Evolutionary conservation across 1,140 invertebrate species (phyloP), one percentile per base, ranked within the genome.

Genomic region (Dendroctonus ponderosae): DNA sequence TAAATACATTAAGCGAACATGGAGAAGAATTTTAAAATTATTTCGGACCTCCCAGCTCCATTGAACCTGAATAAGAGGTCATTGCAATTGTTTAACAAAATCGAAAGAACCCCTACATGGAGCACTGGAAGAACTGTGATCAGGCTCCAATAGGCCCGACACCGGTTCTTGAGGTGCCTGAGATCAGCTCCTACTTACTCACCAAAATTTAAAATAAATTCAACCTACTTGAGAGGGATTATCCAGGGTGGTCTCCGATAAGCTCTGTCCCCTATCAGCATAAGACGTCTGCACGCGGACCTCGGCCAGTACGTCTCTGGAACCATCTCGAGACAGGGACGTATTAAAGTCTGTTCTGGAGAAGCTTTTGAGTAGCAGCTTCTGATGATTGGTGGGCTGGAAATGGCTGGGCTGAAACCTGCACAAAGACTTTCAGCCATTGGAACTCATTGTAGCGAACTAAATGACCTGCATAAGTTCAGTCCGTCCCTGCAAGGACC

Each of bases 401-500:
- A 53, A 53, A 26, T 53, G n/a, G 37, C 14, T 11, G 51, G 26
- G 51, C 51, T 53, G n/a, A 14, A 38, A 53, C 9, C 9, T 11
- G 44, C 12, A 11, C 44, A 46, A 4, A 4, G 12, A 46, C 9
- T 46, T 46, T 46, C 4, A 46, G 44, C 44, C 12, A 11, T 11
- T 9, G 4, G 9, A 58, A 58, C 2, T 3, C 11, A 58, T 4
- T 58, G 11, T 2, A 40, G 8, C 9, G 9, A 9, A 11, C 49
- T 58, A 40, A 9, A 3, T 42, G 41, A 68, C 66, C 57, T 61
- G 43, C 49, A 51, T 9, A 63, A 66, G 48, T 67, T 69, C 37
- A 74, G 69, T 61, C 72, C 72, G 69, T 74, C 72, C 61, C 76
- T 74, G 64, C 76, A 78, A 5, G 77, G 76, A 11, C 76, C 77